Evolutionary conservation across 1,140 invertebrate species (phyloP).

Genomic region (Acromyrmex echinatior): DNA sequence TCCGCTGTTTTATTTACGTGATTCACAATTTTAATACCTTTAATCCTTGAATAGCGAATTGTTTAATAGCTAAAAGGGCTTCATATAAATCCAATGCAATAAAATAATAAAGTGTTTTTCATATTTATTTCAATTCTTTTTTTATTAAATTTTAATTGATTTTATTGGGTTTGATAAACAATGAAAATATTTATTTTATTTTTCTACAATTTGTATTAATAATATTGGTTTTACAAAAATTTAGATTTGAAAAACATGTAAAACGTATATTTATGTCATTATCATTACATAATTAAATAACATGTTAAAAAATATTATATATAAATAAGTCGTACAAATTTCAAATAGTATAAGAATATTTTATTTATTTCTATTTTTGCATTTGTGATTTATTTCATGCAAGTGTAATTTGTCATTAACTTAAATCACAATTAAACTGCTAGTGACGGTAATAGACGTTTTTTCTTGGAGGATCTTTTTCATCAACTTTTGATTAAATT

Average conservation of each 20-base stretch:
- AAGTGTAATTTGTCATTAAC: background rate
- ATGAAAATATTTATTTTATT: background rate
- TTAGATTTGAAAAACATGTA: background rate
- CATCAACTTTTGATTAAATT: too few species aligned
- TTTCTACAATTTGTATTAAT: background rate
- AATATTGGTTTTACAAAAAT: background rate
- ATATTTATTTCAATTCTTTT: background rate
- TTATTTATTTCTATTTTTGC: background rate
- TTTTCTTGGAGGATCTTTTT: too few species aligned
- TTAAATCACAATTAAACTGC: background rate
- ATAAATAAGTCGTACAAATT: background rate
- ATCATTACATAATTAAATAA: background rate
- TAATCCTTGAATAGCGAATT: background rate
- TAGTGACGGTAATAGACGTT: background rate
- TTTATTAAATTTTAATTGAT: background rate
- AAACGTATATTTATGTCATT: background rate
- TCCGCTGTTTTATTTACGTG: background rate
- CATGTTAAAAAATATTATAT: background rate
- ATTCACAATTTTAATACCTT: conserved; percentile 28
- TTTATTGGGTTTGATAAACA: background rate
- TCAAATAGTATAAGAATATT: background rate
- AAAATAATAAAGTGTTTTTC: background rate
- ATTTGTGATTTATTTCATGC: background rate
- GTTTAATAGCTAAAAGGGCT: background rate
- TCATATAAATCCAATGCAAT: background rate